phyloP scores from a whole-genome alignment of 2,888 invertebrate species.

The Gortyna flavago region DNA sequence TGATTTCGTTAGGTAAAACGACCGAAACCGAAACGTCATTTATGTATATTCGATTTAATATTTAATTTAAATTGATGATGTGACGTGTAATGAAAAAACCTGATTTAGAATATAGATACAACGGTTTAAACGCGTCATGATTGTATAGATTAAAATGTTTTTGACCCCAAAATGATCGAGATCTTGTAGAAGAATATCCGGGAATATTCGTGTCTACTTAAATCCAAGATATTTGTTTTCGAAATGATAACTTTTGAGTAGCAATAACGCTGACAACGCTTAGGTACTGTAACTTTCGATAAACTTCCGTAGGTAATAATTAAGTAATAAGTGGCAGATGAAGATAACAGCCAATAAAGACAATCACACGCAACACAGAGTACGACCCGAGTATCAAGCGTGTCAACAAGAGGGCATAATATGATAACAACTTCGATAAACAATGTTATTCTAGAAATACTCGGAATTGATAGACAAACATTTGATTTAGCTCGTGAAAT shows the following conservation, averaged over 20 bases:
- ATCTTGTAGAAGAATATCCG: conserved; percentile 33
- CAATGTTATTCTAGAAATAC: conserved; percentile 68
- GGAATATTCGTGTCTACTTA: neutral
- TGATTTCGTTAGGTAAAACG: conserved; percentile 33
- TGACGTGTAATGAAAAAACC: conserved; percentile 5
- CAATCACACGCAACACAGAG: conserved; percentile 55
- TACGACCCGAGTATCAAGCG: conserved; percentile 58
- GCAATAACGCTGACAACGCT: neutral
- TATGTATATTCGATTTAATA: conserved; percentile 15
- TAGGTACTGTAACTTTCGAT: conserved; percentile 34
- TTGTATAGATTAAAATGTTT: conserved; percentile 10
- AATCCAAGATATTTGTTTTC: conserved; percentile 25
- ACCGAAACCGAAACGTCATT: conserved; percentile 35
- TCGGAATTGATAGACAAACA: conserved; percentile 61
- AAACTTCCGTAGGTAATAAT: conserved; percentile 30
- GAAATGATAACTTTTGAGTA: conserved; percentile 31
- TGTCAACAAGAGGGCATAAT: conserved; percentile 67
- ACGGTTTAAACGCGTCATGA: too few relatives aligned
- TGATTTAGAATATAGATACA: neutral
- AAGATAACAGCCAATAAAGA: conserved; percentile 60
- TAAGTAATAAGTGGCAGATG: conserved; percentile 36
- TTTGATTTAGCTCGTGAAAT: conserved; percentile 29
- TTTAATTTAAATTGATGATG: conserved; percentile 19
- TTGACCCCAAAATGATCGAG: conserved; percentile 32
- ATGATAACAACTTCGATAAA: conserved; percentile 68